Evolutionary conservation across 2,888 invertebrate genomes (phyloP).

Genomic region (Drosophila austrosaltans): DNA sequence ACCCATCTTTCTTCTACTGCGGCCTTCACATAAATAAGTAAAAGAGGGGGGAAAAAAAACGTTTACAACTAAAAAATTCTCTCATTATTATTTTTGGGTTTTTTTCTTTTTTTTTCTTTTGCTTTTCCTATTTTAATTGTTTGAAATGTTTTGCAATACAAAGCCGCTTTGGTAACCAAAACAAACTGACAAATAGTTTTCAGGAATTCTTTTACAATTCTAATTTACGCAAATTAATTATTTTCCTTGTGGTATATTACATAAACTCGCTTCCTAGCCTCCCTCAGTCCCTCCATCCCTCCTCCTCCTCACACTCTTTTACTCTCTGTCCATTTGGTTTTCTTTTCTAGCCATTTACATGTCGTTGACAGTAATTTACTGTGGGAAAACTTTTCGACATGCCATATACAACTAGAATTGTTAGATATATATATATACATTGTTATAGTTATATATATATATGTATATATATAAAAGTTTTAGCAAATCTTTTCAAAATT

Average conservation of each 20-base stretch:
- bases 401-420: not conserved
- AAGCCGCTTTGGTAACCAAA: constrained; percentile 2
- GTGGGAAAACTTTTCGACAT: not conserved
- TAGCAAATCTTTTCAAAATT: too few species aligned
- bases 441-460: not conserved
- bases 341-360: not conserved
- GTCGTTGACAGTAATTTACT: constrained; percentile 11
- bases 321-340: too few species aligned
- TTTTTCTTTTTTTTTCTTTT: not conserved
- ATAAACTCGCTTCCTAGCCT: not conserved
- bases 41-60: not conserved
- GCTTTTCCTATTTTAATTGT: constrained; percentile 48
- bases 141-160: constrained; percentile 41
- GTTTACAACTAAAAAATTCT: not conserved
- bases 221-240: constrained; percentile 64
- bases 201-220: constrained; percentile 36
- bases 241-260: constrained; percentile 23
- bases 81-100: constrained; percentile 5
- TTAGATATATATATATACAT: not conserved
- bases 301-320: not conserved
- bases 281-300: not conserved
- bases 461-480: too few species aligned
- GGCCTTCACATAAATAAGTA: constrained; percentile 9
- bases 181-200: constrained; percentile 7
- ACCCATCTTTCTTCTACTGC: not conserved